phyloP scores from a whole-genome alignment of 2,113 vertebrate species.

The Pelmatolapia mariae region DNA sequence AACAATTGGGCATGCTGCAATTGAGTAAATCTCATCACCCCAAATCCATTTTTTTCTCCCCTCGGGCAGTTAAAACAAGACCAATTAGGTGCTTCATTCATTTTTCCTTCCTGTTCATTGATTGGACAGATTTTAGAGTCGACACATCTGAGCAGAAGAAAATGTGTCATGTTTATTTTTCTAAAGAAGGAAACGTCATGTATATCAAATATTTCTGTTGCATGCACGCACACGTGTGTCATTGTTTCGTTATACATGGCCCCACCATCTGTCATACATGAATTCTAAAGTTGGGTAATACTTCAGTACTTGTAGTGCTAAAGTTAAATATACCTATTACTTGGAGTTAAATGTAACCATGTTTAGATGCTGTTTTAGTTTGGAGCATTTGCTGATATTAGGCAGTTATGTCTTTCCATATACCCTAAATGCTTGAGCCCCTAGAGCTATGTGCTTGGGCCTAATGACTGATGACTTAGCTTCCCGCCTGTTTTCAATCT shows the following conservation, averaged over 20 bases:
- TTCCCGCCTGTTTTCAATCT: slow-evolving; percentile 10
- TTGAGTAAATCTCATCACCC: neutral
- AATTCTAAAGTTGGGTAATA: neutral
- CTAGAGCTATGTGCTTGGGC: neutral
- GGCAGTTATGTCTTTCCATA: neutral
- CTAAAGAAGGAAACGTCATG: neutral
- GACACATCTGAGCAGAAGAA: neutral
- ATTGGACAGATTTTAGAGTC: neutral
- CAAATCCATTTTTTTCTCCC: neutral
- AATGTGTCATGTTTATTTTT: neutral
- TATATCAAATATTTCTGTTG: neutral
- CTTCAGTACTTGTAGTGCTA: neutral
- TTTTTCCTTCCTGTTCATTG: neutral
- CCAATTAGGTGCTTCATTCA: neutral
- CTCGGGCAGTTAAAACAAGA: slow-evolving; percentile 2
- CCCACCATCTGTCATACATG: neutral
- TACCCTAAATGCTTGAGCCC: neutral
- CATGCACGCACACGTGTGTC: neutral
- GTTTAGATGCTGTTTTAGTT: neutral
- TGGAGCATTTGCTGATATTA: neutral
- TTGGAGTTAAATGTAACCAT: neutral
- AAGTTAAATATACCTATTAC: neutral
- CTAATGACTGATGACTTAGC: slow-evolving; percentile 8
- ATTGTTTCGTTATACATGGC: neutral
- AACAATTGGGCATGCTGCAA: slow-evolving; percentile 11